Evolutionary conservation across 2,113 vertebrate genomes (phyloP).

Genomic region (Hystrix brachyura): DNA sequence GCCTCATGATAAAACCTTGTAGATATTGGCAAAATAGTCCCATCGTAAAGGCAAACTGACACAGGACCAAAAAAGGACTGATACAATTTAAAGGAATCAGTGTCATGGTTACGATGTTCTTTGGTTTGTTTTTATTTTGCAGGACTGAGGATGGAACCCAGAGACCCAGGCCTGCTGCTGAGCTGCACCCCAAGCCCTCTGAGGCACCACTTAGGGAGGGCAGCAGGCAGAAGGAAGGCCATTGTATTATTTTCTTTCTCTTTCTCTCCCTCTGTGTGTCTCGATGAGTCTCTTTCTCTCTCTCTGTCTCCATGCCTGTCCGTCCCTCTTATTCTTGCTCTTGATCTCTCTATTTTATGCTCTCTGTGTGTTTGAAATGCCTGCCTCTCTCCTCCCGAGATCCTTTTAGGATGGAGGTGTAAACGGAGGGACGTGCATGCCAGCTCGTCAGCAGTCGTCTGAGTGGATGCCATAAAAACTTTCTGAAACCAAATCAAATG

Average conservation of each 20-base stretch:
- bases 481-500: slow-evolving; percentile 82
- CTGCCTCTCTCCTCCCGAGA: background rate
- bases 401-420: background rate
- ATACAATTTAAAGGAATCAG: background rate
- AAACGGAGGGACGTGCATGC: background rate
- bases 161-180: background rate
- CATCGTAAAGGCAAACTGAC: background rate
- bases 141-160: background rate
- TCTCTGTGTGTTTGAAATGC: background rate
- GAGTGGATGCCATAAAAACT: slow-evolving; percentile 76
- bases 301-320: background rate
- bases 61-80: fast-evolving
- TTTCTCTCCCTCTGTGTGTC: background rate
- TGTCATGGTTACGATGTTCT: background rate
- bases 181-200: background rate
- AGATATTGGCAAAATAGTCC: slow-evolving; percentile 47
- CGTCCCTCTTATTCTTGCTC: background rate
- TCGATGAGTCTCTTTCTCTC: background rate
- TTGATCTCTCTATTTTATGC: background rate
- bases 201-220: background rate
- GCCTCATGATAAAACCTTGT: slow-evolving; percentile 33
- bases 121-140: background rate
- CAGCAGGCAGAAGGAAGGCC: too few relatives aligned
- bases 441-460: slow-evolving; percentile 36
- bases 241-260: background rate